Percentiles rank a stretch among this genome's conserved stretches.
These are phyloP conservation scores for Cantharis rufa DNA, from an alignment of 2,888 invertebrate genomes.

Conservation along the genomic window DNA sequence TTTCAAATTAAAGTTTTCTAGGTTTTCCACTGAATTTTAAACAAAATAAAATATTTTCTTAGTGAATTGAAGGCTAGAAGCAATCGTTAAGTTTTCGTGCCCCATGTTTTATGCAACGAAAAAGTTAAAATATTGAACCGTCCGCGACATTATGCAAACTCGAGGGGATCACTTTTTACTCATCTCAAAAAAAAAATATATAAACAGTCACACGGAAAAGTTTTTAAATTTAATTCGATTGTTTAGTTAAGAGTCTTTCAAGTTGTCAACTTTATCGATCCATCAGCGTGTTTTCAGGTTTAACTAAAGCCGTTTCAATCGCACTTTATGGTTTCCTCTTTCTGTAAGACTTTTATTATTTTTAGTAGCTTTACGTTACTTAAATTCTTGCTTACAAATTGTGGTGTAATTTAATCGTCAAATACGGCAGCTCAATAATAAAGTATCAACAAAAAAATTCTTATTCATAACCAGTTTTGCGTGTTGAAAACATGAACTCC, in stretches of 20 bases:
- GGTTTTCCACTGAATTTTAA: neutral
- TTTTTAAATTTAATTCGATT: neutral
- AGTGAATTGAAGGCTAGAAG: neutral
- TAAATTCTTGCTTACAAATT: constrained; percentile 22
- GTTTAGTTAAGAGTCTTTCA: neutral
- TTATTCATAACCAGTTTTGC: neutral
- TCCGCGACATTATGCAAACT: neutral
- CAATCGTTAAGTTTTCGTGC: neutral
- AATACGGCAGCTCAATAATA: constrained; percentile 5
- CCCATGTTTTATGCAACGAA: constrained; percentile 13
- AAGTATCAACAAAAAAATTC: neutral
- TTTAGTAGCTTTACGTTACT: constrained; percentile 1
- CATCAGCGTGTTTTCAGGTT: constrained; percentile 25
- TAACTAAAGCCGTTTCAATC: constrained; percentile 22
- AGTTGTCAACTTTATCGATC: constrained; percentile 20
- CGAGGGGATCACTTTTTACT: neutral
- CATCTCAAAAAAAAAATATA: neutral
- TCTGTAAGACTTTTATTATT: constrained; percentile 22
- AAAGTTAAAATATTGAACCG: constrained; percentile 8
- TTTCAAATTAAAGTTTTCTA: too few relatives aligned
- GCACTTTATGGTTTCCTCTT: constrained; percentile 30
- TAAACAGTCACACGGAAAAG: neutral
- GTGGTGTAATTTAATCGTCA: constrained; percentile 16
- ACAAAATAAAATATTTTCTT: neutral
- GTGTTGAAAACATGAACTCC: neutral